Conservation (phyloP, 2,888 invertebrate genomes). For the Cheilosia vernalis region DNA sequence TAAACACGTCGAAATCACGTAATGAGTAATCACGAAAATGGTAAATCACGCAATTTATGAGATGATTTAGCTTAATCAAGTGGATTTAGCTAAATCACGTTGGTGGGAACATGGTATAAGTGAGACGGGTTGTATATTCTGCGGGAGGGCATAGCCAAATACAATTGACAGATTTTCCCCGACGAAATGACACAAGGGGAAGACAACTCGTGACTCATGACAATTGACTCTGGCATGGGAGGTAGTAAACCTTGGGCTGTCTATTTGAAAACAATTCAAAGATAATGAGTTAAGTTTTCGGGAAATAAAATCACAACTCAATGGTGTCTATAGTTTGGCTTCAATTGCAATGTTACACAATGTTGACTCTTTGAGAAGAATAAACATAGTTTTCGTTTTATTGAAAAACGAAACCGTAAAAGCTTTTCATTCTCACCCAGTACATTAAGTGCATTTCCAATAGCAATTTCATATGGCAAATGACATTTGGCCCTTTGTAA, state of each 20-base stretch:
- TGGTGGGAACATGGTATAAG: no score
- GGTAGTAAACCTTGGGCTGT: background rate
- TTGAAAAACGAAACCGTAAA: background rate
- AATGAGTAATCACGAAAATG: no score
- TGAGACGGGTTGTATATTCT: slow-evolving; percentile 1
- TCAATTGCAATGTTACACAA: no score
- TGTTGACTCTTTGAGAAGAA: background rate
- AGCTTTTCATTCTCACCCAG: background rate
- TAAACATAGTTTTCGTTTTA: background rate
- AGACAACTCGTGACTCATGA: no score
- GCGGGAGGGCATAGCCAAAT: background rate
- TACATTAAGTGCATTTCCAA: background rate
- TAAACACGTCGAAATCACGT: no score
- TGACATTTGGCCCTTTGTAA: background rate
- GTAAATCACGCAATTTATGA: no score
- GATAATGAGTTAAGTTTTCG: no score
- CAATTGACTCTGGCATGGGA: background rate
- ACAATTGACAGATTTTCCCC: background rate
- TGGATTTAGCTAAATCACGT: no score
- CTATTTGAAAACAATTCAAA: no score
- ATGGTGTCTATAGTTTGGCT: background rate
- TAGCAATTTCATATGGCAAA: background rate
- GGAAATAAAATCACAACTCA: no score
- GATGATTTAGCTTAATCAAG: no score
- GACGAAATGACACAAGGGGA: background rate